Base-by-base conservation (phyloP, 2,888 invertebrate genomes). In the Oxycera nigricornis region DNA sequence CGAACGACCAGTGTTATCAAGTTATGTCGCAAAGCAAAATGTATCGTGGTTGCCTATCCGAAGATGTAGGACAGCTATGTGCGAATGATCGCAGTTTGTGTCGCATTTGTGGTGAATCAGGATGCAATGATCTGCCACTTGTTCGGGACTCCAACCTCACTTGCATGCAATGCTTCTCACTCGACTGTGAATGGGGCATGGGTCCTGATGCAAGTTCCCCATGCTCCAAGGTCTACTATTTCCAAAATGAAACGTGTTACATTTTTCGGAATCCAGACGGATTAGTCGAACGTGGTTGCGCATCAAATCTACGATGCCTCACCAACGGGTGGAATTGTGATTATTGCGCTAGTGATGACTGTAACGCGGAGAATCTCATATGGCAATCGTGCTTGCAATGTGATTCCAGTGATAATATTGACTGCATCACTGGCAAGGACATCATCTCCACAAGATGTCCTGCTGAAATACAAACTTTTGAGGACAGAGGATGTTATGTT, bases 1-100 rank as follows among this genome's bases (percentile, higher is more conserved):
- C 72, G 7, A 52, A 74, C 1, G 81, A 81, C 1, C 68, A 77
- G n/a, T 82, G 82, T 57, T 79, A 79, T 65, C 78, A 77, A 7
- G 76, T 73, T 28, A 79, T 76, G 11, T 72, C 75, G 1, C 76
- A 73, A 39, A 77, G 72, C 4, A 20, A 57, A 57, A 79, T 81
- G 78, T 57, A 35, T 20, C 79, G 82, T 6, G 82, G 82, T 28
- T 82, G 82, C 72, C 55, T 75, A 2, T 81, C 82, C 1, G 79
- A 81, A 72, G 24, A 28, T 2, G 62, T 39, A 9, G 65, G 62
- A 73, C 80, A 80, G 3, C 77, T 77, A 17, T 82, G 82, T 72
- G 35, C 82, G 65, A 39, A 81, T 35, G 76, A 26, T 3, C 72
- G 73, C 0, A 75, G 72, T 0, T 76, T 74, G 39, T 82, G 82